phyloP scores from a whole-genome alignment of 2,113 vertebrate genomes.

The Stercorarius parasiticus region DNA sequence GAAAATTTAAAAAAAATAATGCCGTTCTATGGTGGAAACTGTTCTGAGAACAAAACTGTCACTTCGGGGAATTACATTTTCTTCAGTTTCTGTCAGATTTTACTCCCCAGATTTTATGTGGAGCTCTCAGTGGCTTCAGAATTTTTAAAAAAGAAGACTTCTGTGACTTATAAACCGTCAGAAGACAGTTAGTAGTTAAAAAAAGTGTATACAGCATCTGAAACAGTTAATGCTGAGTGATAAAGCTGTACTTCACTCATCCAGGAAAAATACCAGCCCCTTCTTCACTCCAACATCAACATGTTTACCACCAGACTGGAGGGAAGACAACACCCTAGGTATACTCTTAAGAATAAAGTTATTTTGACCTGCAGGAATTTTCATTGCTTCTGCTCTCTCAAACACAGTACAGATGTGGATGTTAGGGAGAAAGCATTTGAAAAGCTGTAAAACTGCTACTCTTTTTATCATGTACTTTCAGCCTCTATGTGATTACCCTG shows the following conservation, averaged over 20 bases:
- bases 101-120: background rate
- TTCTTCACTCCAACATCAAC: constrained; percentile 58
- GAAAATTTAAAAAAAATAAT: background rate
- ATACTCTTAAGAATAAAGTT: constrained; percentile 59
- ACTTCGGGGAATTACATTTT: background rate
- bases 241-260: background rate
- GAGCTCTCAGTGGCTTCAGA: background rate
- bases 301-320: constrained; percentile 47
- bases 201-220: background rate
- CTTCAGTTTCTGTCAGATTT: background rate
- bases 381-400: constrained; percentile 26
- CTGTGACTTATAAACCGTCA: background rate
- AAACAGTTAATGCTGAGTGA: constrained; percentile 37
- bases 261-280: constrained; percentile 19
- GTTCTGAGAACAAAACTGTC: background rate
- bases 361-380: constrained; percentile 48
- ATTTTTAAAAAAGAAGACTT: background rate
- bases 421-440: constrained; percentile 3
- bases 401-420: constrained; percentile 39
- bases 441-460: constrained; percentile 16
- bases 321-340: constrained; percentile 61
- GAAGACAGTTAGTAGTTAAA: background rate
- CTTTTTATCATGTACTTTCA: constrained; percentile 30
- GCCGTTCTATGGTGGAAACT: accelerated
- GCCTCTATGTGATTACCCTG: background rate